Evolutionary conservation across 2,888 invertebrate genomes (phyloP), one percentile per base, ranked within the genome.

Genomic region (Lacanobia wlatinum): DNA sequence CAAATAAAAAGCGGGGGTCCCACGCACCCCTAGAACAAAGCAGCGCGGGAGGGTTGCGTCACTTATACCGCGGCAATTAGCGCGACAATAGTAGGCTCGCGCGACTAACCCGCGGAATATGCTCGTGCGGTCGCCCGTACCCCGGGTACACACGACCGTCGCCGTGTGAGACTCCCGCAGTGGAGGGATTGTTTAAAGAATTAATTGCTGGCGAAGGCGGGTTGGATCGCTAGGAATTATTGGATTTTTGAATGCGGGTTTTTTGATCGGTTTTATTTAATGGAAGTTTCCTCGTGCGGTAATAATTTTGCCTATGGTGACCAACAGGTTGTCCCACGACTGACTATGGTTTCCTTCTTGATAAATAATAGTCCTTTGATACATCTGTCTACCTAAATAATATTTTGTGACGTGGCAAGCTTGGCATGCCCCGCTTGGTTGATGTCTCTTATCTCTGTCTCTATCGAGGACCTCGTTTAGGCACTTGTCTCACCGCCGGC

Each of bases 71-170:
- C 86, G 78, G 86, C 90, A 88, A 90, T 90, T 87, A 90, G 67
- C 74, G 58, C 69, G 67, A 89, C 88, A 90, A 88, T 84, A 73
- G 78, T 60, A 75, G 48, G 72, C 68, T 66, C 73, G 80, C 84
- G 69, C 83, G 83, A 83, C 73, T 89, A 90, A 90, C 89, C 87
- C 89, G 89, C 77, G 83, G 82, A 90, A 90, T 90, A 91, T 90
- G 90, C 82, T 89, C 87, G 90, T 86, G 90, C 71, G 88, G 87
- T 80, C 86, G 78, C 76, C 81, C 79, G 83, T 84, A 76, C 81
- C 73, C 73, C 75, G 69, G 59, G 72, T 83, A 50, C n/a, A 81
- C 12, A 86, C 84, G 86, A 76, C 8, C 72, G 80, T 18, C 43
- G 78, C 66, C 78, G 77, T 63, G 59, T 14, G 40, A 40, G 40